These are phyloP conservation scores for Gephyroberyx darwinii DNA, from an alignment of 2,797 vertebrate species.

Conservation along the genomic window DNA sequence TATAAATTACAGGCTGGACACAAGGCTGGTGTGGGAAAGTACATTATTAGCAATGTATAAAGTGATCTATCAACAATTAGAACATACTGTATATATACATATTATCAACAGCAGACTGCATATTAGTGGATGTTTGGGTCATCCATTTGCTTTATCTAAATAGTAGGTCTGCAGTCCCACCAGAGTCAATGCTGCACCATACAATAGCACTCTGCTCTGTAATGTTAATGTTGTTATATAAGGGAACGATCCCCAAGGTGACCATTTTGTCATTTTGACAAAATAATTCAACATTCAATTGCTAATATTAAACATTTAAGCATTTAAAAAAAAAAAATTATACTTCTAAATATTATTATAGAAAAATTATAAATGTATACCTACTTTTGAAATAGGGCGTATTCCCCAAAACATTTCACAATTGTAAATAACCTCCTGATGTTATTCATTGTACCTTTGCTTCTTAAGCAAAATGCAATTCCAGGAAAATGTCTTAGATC, in stretches of 20 bases:
- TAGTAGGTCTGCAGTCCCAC: constrained; percentile 4
- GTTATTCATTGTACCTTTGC: constrained; percentile 25
- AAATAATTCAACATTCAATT: too few relatives aligned
- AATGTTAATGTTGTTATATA: constrained; percentile 13
- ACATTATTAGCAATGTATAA: constrained; percentile 29
- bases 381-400: not conserved
- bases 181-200: not conserved
- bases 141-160: not conserved
- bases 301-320: too few relatives aligned
- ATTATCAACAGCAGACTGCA: not conserved
- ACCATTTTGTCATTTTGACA: not conserved
- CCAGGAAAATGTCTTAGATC: constrained; percentile 36
- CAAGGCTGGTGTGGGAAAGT: not conserved
- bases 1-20: constrained; percentile 14
- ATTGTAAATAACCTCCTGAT: constrained; percentile 26
- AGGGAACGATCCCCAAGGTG: constrained; percentile 9
- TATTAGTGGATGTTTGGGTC: not conserved
- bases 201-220: not conserved
- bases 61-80: not conserved
- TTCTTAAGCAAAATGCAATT: not conserved
- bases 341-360: too few relatives aligned
- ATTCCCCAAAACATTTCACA: constrained; percentile 17
- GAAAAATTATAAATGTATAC: too few relatives aligned
- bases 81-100: too few relatives aligned
- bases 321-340: too few relatives aligned